Conservation (phyloP, 2,797 vertebrate species). For the Phoeniculus purpureus region DNA sequence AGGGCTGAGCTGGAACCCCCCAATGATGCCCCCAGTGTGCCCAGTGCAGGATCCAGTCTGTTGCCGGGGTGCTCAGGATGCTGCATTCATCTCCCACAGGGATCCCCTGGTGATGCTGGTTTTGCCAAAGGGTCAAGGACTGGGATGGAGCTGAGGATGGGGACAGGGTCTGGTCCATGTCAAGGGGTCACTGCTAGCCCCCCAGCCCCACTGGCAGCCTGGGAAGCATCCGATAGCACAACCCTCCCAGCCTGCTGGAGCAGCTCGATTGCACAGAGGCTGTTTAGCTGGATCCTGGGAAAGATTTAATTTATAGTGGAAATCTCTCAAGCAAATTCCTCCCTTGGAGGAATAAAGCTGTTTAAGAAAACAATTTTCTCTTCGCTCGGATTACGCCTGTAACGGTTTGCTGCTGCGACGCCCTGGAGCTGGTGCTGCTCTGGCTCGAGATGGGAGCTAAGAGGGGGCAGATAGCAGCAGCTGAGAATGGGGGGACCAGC, state of each 20-base stretch:
- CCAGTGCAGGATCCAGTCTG: rapidly evolving
- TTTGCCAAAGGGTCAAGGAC: rapidly evolving
- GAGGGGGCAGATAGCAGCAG: not conserved
- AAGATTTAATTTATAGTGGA: constrained; percentile 47
- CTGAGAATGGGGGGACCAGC: too few relatives aligned
- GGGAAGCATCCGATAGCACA: not conserved
- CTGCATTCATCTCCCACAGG: rapidly evolving
- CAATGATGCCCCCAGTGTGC: rapidly evolving
- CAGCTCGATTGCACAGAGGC: not conserved
- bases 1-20: not conserved
- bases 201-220: rapidly evolving
- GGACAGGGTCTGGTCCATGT: not conserved
- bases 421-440: not conserved
- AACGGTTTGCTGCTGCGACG: not conserved
- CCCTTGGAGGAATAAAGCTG: constrained; percentile 58
- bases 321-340: constrained; percentile 57
- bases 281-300: not conserved
- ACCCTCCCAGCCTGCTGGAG: not conserved
- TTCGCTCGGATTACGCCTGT: not conserved
- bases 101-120: rapidly evolving
- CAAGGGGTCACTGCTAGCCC: not conserved
- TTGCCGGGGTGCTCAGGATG: rapidly evolving
- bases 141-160: rapidly evolving
- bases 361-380: constrained; percentile 61
- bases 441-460: not conserved